A percentile compares a stretch with the other conserved stretches of the same genome.
Evolutionary conservation across 1,140 invertebrate species (phyloP).

Genomic region (Bursaphelenchus mucronatus): DNA sequence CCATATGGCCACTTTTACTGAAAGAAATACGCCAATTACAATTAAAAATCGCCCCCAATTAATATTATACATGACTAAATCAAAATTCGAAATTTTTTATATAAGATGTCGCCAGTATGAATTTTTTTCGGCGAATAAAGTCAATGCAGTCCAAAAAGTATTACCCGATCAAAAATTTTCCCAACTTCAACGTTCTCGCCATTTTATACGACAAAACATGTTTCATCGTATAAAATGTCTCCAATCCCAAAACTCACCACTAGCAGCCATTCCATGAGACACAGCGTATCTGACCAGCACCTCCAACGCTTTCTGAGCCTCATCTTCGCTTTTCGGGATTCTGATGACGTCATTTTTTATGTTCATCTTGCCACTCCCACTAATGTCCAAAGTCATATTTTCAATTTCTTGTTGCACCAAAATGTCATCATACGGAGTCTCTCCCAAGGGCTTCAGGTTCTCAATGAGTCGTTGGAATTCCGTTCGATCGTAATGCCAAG

Average conservation of each 20-base stretch:
- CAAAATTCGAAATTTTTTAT: too few species aligned
- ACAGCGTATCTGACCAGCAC: conserved; percentile 48
- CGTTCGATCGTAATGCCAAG: conserved; percentile 21
- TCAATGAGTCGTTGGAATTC: conserved; percentile 21
- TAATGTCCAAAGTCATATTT: conserved; percentile 17
- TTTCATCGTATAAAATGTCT: too few species aligned
- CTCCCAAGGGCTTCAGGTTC: conserved; percentile 12
- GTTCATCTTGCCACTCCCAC: background rate
- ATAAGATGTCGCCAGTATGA: too few species aligned
- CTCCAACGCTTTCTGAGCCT: conserved; percentile 5
- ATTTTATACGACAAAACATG: too few species aligned
- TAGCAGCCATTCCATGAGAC: conserved; percentile 50
- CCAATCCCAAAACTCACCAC: conserved; percentile 16
- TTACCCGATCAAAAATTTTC: too few species aligned
- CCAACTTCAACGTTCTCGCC: too few species aligned
- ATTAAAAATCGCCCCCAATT: too few species aligned
- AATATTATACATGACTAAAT: too few species aligned
- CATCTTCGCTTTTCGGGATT: conserved; percentile 6
- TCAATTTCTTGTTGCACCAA: conserved; percentile 24
- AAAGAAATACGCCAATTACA: background rate
- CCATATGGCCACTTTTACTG: conserved; percentile 51
- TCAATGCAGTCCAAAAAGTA: too few species aligned
- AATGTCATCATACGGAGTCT: conserved; percentile 13
- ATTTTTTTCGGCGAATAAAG: too few species aligned
- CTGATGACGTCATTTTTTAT: background rate